Conservation (phyloP, 2,888 invertebrate species). For the Drosophila anceps region DNA sequence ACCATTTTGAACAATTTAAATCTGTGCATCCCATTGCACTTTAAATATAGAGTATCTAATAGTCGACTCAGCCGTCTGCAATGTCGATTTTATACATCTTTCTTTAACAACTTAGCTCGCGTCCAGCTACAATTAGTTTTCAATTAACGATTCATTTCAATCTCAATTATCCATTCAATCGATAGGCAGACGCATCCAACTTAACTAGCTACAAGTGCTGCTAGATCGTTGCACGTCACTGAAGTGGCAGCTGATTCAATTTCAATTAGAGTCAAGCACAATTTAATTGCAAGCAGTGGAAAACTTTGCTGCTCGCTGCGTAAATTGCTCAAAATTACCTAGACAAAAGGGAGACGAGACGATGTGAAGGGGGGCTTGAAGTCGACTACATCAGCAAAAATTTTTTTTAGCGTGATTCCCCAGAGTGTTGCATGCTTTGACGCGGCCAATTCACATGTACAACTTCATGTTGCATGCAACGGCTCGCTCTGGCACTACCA, state of each 20-base stretch:
- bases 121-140: neutral
- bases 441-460: constrained; percentile 35
- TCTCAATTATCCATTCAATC: neutral
- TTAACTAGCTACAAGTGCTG: constrained; percentile 6
- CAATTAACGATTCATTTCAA: neutral
- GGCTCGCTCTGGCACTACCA: neutral
- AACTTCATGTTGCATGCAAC: constrained; percentile 45
- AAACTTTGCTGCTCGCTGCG: constrained; percentile 14
- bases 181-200: constrained; percentile 1
- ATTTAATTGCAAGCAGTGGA: constrained; percentile 18
- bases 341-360: no score
- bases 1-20: neutral
- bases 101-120: neutral
- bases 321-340: constrained; percentile 10
- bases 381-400: constrained; percentile 3
- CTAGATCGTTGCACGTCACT: constrained; percentile 5
- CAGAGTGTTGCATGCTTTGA: constrained; percentile 32
- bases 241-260: constrained; percentile 22
- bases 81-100: neutral
- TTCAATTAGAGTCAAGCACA: constrained; percentile 34
- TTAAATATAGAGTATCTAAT: neutral
- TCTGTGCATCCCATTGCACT: neutral
- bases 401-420: constrained; percentile 6
- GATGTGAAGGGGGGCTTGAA: neutral
- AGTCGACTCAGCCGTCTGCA: neutral